Percentiles rank a stretch among this genome's conserved stretches.
These are phyloP conservation scores for Myathropa florea DNA, from an alignment of 2,888 invertebrate genomes.

Conservation along the genomic window DNA sequence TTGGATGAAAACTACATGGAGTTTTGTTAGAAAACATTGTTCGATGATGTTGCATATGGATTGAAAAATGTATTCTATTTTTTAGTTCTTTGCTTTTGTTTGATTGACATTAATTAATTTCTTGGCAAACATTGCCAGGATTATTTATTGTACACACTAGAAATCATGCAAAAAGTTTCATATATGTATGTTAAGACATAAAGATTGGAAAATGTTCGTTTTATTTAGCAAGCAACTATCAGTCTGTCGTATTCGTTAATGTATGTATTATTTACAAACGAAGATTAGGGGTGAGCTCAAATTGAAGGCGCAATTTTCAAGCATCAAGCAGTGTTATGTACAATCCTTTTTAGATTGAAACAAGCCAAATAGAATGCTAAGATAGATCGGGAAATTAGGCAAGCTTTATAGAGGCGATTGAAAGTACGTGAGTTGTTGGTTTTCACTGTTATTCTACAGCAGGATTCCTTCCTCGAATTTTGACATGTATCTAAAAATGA, in stretches of 20 bases:
- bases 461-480: not conserved
- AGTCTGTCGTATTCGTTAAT: not conserved
- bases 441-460: too few relatives aligned
- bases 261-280: not conserved
- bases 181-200: slow-evolving; percentile 1
- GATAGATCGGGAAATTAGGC: not conserved
- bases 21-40: not conserved
- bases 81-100: not conserved
- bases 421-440: not conserved
- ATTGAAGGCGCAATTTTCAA: not conserved
- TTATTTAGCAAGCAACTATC: slow-evolving; percentile 4
- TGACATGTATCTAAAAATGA: not conserved
- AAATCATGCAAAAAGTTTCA: slow-evolving; percentile 41
- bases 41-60: not conserved
- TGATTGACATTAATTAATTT: not conserved
- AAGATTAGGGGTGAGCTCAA: too few relatives aligned
- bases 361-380: not conserved
- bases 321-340: not conserved
- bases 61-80: slow-evolving; percentile 8
- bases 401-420: not conserved
- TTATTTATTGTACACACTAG: slow-evolving; percentile 19
- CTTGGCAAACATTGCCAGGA: slow-evolving; percentile 6
- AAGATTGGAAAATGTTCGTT: not conserved
- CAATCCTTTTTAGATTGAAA: not conserved
- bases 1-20: slow-evolving; percentile 70